Evolutionary conservation across 2,888 invertebrate genomes (phyloP).

Genomic region (Saturnia pavonia): DNA sequence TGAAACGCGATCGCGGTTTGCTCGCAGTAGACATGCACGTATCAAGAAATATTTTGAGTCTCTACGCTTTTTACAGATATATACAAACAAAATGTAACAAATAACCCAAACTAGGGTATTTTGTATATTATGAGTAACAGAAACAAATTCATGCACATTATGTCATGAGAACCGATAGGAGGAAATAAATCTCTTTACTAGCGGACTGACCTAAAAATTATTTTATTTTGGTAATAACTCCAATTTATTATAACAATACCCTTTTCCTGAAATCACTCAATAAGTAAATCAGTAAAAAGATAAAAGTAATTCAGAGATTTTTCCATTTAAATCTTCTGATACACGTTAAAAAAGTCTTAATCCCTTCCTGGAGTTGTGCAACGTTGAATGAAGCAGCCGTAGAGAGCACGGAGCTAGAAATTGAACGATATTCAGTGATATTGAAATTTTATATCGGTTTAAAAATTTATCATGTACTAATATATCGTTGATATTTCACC

Average conservation of each 20-base stretch:
- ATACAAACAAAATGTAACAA: neutral
- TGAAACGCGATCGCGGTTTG: slow-evolving; percentile 7
- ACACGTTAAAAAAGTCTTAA: neutral
- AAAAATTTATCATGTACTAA: slow-evolving; percentile 21
- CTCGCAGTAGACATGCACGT: neutral
- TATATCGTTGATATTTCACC: slow-evolving; percentile 17
- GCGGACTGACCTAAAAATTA: too few species aligned
- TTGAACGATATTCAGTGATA: slow-evolving; percentile 21
- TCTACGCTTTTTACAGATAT: neutral
- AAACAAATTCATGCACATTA: too few species aligned
- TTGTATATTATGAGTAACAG: neutral
- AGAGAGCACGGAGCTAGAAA: slow-evolving; percentile 20
- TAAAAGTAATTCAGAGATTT: too few species aligned
- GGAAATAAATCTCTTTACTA: too few species aligned
- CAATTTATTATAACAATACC: too few species aligned
- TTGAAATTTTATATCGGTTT: slow-evolving; percentile 19
- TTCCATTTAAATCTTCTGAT: too few species aligned
- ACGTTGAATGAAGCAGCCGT: slow-evolving; percentile 12
- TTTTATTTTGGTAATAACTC: too few species aligned
- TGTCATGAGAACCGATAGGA: too few species aligned
- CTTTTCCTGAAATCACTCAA: too few species aligned
- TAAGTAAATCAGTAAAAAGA: too few species aligned
- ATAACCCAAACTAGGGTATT: neutral
- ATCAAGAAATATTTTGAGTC: neutral
- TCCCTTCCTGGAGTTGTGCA: slow-evolving; percentile 13